Evolutionary conservation across 2,888 invertebrate genomes (phyloP).

Genomic region (Coenonympha arcania): DNA sequence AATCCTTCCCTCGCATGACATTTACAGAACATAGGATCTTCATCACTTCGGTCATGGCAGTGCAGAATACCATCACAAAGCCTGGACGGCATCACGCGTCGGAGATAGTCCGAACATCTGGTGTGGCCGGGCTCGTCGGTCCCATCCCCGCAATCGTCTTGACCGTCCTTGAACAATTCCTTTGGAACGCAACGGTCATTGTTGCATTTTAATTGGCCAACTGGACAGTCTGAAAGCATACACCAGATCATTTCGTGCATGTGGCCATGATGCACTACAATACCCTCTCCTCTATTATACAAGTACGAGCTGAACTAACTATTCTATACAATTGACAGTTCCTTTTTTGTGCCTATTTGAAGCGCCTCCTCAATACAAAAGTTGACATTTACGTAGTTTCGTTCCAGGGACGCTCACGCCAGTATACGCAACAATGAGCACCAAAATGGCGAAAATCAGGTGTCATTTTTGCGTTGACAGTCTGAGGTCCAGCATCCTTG

Average conservation of each 20-base stretch:
- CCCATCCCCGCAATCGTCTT: slow-evolving; percentile 79
- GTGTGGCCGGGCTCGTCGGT: slow-evolving; percentile 79
- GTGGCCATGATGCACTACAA: no score
- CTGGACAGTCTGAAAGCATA: slow-evolving; percentile 73
- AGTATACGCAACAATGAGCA: no score
- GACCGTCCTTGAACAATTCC: slow-evolving; percentile 78
- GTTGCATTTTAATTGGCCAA: slow-evolving; percentile 78
- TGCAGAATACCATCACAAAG: slow-evolving; percentile 85
- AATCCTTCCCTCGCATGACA: slow-evolving; percentile 66
- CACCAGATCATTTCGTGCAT: background rate
- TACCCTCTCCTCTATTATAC: no score
- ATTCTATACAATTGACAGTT: no score
- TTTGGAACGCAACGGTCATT: slow-evolving; percentile 81
- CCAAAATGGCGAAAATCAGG: no score
- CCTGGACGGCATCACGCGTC: slow-evolving; percentile 77
- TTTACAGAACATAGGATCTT: slow-evolving; percentile 77
- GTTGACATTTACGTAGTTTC: no score
- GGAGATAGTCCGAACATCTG: slow-evolving; percentile 78
- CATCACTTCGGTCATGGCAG: slow-evolving; percentile 85
- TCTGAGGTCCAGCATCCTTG: no score
- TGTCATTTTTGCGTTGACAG: no score
- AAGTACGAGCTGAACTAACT: background rate
- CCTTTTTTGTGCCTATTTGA: no score
- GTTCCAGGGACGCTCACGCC: no score
- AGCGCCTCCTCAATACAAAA: no score